These are phyloP conservation scores for Dinomys branickii DNA, from an alignment of 2,113 vertebrate species.

Conservation along the genomic window DNA sequence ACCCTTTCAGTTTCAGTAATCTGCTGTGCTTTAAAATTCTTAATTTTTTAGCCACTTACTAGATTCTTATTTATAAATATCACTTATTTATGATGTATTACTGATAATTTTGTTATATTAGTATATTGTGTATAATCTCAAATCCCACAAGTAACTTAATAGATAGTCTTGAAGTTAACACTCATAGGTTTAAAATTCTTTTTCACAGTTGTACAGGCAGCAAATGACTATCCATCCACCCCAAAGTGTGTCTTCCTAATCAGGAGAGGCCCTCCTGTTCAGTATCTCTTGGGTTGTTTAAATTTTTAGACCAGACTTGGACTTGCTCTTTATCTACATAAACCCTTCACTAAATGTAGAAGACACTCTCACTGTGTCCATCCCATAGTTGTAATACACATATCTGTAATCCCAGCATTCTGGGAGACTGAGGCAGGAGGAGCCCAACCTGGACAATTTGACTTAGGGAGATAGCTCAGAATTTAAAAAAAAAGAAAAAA, in stretches of 20 bases:
- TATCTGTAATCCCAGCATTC: not conserved
- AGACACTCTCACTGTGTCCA: too few species aligned
- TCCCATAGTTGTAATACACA: too few species aligned
- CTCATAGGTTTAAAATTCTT: constrained; percentile 38
- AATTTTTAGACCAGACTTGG: not conserved
- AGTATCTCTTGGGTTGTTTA: not conserved
- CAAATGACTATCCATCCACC: not conserved
- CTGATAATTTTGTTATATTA: constrained; percentile 55
- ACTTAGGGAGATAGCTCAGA: not conserved
- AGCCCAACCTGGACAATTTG: not conserved
- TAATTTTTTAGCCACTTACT: constrained; percentile 34
- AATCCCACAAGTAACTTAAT: constrained; percentile 33
- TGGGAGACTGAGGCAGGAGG: not conserved
- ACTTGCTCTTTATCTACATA: too few species aligned
- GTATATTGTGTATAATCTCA: constrained; percentile 23
- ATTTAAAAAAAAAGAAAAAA: not conserved
- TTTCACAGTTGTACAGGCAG: not conserved
- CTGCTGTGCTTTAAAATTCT: not conserved
- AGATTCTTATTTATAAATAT: constrained; percentile 10
- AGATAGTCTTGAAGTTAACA: not conserved
- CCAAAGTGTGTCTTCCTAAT: not conserved
- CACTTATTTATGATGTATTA: not conserved
- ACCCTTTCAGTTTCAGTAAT: not conserved
- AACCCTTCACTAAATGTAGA: too few species aligned
- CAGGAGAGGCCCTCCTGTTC: not conserved